Base-by-base conservation (phyloP, 2,888 invertebrate genomes). In the Pseudoips prasinana region DNA sequence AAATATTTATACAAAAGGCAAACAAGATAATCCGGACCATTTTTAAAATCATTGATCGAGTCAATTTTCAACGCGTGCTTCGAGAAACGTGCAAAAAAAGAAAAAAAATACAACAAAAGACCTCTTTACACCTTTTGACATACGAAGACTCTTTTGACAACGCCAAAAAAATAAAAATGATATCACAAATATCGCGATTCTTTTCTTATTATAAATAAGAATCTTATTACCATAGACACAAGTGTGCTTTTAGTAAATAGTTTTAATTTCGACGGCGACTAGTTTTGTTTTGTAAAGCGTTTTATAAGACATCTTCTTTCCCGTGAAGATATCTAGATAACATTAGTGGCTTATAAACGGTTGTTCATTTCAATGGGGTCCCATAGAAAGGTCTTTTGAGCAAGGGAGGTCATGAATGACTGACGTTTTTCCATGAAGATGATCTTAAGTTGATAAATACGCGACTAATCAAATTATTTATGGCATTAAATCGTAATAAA, bases 401-500 rank as follows among this genome's bases (percentile, higher is more conserved):
- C 64, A 66, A 58, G 55, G 62, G 53, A 43, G 41, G 28, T 52
- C 40, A 44, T 81, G 72, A 78, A 85, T 79, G 72, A 68, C 26
- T 85, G 87, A 87, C 84, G 73, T 86, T 84, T 85, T 84, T 81
- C 80, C 82, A 67, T 67, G 61, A 39, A 66, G 84, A 88, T 82
- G 80, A 69, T 76, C 81, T 73, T 74, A 72, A 80, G 78, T 81
- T 86, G 87, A 88, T 87, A 87, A 85, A 88, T 86, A 85, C 77
- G 82, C 61, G 74, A 82, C 87, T 88, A 87, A 88, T 88, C 86
- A 83, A 87, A 87, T 88, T 87, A 87, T 87, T 87, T 87, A 88
- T 85, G 88, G 87, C 64, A 82, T 84, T 77, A 82, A 84, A 85
- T 73, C 63, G 74, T 72, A 67, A 83, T 84, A 82, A 83, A 81